Evolutionary conservation across 2,888 invertebrate genomes (phyloP).

Genomic region (Gortyna flavago): DNA sequence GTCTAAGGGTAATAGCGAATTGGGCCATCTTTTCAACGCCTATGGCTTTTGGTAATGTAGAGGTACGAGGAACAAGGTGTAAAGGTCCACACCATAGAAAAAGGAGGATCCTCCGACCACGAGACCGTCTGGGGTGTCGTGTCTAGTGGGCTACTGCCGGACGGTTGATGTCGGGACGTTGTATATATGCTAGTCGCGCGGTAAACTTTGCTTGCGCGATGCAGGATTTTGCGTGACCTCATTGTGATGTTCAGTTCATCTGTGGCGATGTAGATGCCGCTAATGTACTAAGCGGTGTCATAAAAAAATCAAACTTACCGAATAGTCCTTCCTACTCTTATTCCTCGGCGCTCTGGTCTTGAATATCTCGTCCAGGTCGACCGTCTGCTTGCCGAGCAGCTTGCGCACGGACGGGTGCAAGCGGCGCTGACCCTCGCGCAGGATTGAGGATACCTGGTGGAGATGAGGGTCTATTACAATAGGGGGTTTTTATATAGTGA

Average conservation of each 20-base stretch:
- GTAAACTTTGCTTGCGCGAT: neutral
- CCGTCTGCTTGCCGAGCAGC: constrained; percentile 91
- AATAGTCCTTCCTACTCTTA: constrained; percentile 84
- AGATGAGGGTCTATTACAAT: neutral
- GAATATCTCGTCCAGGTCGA: constrained; percentile 87
- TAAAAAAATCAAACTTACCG: constrained; percentile 70
- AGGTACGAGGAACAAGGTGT: too few relatives aligned
- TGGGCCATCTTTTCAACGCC: too few relatives aligned
- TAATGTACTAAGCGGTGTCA: neutral
- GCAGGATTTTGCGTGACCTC: neutral
- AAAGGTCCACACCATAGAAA: too few relatives aligned
- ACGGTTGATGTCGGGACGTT: too few relatives aligned
- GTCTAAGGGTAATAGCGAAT: too few relatives aligned
- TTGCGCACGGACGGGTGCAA: constrained; percentile 95
- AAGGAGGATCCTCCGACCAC: too few relatives aligned
- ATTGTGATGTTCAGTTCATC: neutral
- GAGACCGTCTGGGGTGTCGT: too few relatives aligned
- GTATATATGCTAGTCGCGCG: neutral
- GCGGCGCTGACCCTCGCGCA: constrained; percentile 85
- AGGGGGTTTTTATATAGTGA: neutral
- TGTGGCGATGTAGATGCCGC: neutral
- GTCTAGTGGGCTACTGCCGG: too few relatives aligned
- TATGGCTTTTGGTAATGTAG: neutral
- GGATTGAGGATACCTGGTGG: constrained; percentile 77
- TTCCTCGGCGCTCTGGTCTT: constrained; percentile 84